Evolutionary conservation across 2,888 invertebrate species (phyloP).

Genomic region (Copidosoma aretas): DNA sequence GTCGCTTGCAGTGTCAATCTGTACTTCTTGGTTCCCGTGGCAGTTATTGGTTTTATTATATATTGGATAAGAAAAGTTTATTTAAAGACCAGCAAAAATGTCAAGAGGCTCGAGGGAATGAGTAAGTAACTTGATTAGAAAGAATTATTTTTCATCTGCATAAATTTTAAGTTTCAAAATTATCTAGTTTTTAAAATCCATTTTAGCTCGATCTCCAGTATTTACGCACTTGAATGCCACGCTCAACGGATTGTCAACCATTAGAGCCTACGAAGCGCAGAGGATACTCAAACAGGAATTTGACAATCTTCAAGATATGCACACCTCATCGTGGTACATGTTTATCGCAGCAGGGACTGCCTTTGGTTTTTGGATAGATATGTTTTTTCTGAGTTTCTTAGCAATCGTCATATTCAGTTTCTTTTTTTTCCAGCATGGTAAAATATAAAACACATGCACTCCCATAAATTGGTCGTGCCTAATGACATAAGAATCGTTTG

Average conservation of each 20-base stretch:
- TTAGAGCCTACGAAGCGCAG: slow-evolving; percentile 79
- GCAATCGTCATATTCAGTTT: slow-evolving; percentile 71
- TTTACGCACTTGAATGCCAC: slow-evolving; percentile 89
- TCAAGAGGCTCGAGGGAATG: slow-evolving; percentile 72
- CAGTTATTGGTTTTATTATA: slow-evolving; percentile 68
- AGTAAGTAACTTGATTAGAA: slow-evolving; percentile 64
- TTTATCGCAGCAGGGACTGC: slow-evolving; percentile 69
- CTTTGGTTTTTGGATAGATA: slow-evolving; percentile 72
- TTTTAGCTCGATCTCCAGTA: slow-evolving; percentile 76
- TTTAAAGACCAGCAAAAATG: slow-evolving; percentile 75
- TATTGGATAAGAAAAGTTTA: slow-evolving; percentile 69
- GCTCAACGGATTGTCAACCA: slow-evolving; percentile 84
- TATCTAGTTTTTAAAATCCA: background rate
- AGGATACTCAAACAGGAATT: slow-evolving; percentile 77
- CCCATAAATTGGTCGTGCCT: too few relatives aligned
- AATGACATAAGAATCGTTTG: background rate
- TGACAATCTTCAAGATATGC: slow-evolving; percentile 74
- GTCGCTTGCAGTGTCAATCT: slow-evolving; percentile 71
- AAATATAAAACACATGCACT: background rate
- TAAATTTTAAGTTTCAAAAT: too few relatives aligned
- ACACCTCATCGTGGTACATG: slow-evolving; percentile 71
- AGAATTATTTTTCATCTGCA: too few relatives aligned
- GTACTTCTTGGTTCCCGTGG: slow-evolving; percentile 68
- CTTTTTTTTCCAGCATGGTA: slow-evolving; percentile 63
- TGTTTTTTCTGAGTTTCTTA: slow-evolving; percentile 69